These are phyloP conservation scores for Ifrita kowaldi DNA, from an alignment of 2,113 vertebrate species.

Conservation along the genomic window DNA sequence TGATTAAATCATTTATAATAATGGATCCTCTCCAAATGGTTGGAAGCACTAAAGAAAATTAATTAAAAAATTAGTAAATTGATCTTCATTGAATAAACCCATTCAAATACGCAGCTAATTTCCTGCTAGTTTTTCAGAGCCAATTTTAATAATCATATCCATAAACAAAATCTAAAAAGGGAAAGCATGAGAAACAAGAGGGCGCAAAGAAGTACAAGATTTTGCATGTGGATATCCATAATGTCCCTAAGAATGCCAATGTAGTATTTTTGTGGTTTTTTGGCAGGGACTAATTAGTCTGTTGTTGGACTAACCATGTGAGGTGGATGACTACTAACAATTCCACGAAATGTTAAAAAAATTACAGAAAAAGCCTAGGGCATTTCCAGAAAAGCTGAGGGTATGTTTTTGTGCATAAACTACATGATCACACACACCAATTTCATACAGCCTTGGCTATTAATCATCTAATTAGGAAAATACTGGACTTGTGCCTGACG, in stretches of 20 bases:
- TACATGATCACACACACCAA: not conserved
- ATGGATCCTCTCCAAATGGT: not conserved
- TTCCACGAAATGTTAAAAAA: not conserved
- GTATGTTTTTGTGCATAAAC: not conserved
- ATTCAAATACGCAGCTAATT: not conserved
- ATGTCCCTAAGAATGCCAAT: not conserved
- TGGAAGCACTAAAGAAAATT: not conserved
- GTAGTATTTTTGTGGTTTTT: not conserved
- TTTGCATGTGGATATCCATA: not conserved
- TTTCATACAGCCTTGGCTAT: not conserved
- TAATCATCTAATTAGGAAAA: not conserved
- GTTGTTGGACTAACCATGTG: not conserved
- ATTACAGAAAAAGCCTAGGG: not conserved
- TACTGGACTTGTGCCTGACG: rapidly evolving
- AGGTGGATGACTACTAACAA: not conserved
- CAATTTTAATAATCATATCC: not conserved
- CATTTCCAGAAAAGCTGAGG: not conserved
- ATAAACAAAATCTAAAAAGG: not conserved
- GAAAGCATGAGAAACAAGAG: not conserved
- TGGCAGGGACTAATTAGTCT: not conserved
- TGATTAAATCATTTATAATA: not conserved
- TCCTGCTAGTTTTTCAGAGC: not conserved
- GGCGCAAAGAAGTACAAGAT: not conserved
- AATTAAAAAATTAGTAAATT: not conserved
- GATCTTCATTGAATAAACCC: not conserved